Conservation (phyloP, 2,797 vertebrate genomes). For the Thamnophis elegans region DNA sequence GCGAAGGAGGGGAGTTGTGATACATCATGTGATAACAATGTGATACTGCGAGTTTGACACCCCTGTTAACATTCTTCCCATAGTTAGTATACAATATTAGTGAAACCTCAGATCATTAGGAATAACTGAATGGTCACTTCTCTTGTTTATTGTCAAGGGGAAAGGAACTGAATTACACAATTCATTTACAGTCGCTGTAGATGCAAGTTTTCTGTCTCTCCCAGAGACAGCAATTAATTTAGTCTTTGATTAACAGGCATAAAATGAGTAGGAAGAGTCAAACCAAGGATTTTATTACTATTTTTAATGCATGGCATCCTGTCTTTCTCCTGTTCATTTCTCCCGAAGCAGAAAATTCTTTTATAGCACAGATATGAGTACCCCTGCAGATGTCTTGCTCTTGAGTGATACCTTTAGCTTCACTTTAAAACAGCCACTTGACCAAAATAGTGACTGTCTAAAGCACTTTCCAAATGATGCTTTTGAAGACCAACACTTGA, state of each 20-base stretch:
- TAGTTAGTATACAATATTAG: neutral
- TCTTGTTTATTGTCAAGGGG: neutral
- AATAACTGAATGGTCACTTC: neutral
- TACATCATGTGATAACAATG: too few species aligned
- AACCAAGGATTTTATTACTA: neutral
- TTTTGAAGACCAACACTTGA: neutral
- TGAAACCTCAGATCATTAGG: neutral
- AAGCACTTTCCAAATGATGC: neutral
- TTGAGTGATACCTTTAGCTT: neutral
- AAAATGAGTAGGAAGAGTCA: neutral
- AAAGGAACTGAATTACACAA: neutral
- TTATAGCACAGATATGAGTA: neutral
- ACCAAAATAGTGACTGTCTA: neutral
- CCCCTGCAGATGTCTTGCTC: neutral
- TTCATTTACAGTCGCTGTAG: neutral
- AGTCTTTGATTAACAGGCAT: neutral
- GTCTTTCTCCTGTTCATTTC: neutral
- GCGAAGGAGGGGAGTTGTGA: too few species aligned
- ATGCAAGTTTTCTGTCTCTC: neutral
- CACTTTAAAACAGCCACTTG: neutral
- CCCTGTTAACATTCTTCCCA: neutral
- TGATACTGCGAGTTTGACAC: too few species aligned
- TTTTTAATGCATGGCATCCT: neutral
- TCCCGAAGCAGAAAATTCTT: neutral
- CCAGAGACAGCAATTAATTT: neutral